Evolutionary conservation across 1,140 invertebrate genomes (phyloP).

Genomic region (Orchestia grillus): DNA sequence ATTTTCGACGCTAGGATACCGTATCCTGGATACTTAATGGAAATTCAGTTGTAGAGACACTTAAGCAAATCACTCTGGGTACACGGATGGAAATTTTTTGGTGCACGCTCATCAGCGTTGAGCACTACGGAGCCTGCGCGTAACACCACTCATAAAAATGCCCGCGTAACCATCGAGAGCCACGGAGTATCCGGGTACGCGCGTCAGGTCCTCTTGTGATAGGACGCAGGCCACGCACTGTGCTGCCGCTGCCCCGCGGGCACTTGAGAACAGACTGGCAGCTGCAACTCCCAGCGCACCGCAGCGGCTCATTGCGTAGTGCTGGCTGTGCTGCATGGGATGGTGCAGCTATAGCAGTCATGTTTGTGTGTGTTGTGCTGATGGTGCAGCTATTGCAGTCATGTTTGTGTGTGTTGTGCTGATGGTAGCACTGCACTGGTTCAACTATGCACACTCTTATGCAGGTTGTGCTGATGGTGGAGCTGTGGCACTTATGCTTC

Average conservation of each 20-base stretch:
- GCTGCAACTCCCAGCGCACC: not conserved
- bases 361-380: not conserved
- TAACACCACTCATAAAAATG: no score
- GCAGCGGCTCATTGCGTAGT: constrained; percentile 10
- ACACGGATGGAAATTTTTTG: no score
- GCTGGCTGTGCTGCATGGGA: not conserved
- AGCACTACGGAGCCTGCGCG: no score
- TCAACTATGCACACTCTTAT: no score
- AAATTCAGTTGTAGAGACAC: no score
- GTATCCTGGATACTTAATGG: no score
- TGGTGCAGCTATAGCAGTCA: not conserved
- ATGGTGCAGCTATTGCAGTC: not conserved
- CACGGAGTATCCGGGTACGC: not conserved
- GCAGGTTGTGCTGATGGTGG: no score
- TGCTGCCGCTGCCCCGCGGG: not conserved
- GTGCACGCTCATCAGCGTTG: no score
- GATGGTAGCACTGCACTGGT: no score
- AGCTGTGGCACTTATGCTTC: no score
- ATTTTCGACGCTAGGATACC: no score
- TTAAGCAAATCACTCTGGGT: no score
- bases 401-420: not conserved
- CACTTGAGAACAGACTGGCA: constrained; percentile 13
- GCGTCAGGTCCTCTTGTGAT: not conserved
- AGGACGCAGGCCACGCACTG: not conserved
- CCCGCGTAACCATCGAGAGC: not conserved